Evolutionary conservation across 2,888 invertebrate genomes (phyloP), one percentile per base, ranked within the genome.

Genomic region (Schrankia costaestrigalis): DNA sequence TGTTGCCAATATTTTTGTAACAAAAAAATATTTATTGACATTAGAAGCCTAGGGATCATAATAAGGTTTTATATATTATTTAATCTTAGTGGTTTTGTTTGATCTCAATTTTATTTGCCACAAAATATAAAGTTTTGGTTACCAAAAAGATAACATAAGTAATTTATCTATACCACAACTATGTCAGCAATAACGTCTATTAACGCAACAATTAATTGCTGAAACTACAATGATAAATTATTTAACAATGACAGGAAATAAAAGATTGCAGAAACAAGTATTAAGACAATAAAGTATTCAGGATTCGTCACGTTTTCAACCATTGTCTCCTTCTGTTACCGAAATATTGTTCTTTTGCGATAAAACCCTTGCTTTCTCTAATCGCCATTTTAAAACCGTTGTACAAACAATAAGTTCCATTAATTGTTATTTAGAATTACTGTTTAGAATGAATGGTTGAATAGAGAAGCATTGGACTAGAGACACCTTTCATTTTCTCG

Each of bases 271-370:
- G 56, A 57, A 54, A 65, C 56, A 56, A 50, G 60, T 42, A 56
- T 42, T 53, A 53, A 59, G 59, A 80, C 82, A 83, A 83, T 80
- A 62, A 63, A 38, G 55, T 56, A 84, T 85, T 81, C 71, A 82
- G 47, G 53, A 86, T 86, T 86, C 71, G 84, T 65, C 59, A 80
- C 83, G 82, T 78, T 72, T 79, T 84, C 74, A 66, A 58, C 25
- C 56, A 70, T 73, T 73, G 71, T 67, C 40, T 10, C 39, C 42
- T 43, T 42, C 43, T 29, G 37, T 38, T n/a, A 27, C 46, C 51
- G 32, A 54, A 57, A 53, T 48, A 35, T 56, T 40, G 41, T 48
- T 26, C 23, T 23, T 25, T 33, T 28, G 27, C 34, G 15, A 31
- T 34, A 38, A 17, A 6, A 31, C 24, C 9, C 21, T 25, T 24